These are phyloP conservation scores for Palythoa caribaeorum DNA, from an alignment of 92 coral and sea anemone species.

Conservation along the genomic window DNA sequence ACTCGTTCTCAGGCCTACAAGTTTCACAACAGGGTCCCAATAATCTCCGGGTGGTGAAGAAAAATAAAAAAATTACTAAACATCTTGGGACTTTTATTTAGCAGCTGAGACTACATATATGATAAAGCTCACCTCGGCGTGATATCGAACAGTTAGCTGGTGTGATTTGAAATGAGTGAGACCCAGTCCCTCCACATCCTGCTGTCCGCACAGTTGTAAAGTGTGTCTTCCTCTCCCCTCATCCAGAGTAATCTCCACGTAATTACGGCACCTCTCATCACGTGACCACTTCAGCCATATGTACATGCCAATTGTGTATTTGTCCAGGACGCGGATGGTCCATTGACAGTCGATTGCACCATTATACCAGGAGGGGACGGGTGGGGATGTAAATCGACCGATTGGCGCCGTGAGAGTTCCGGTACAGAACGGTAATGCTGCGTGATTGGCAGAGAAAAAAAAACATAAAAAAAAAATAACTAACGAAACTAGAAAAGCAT, in stretches of 20 bases:
- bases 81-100: too few relatives aligned
- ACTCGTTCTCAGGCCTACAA: too few relatives aligned
- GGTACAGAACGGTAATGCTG: slow-evolving; percentile 82
- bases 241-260: slow-evolving; percentile 56
- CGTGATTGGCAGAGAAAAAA: background rate
- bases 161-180: slow-evolving; percentile 68
- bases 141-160: slow-evolving; percentile 69
- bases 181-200: slow-evolving; percentile 71
- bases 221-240: slow-evolving; percentile 62
- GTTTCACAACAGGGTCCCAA: too few relatives aligned
- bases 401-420: slow-evolving; percentile 62
- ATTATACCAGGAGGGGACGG: slow-evolving; percentile 75
- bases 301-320: slow-evolving; percentile 73
- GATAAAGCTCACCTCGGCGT: slow-evolving; percentile 64
- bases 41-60: too few relatives aligned
- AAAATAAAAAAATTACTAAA: too few relatives aligned
- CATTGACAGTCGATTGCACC: slow-evolving; percentile 83
- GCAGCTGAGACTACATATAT: too few relatives aligned
- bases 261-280: slow-evolving; percentile 73
- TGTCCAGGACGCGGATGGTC: slow-evolving; percentile 77
- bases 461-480: background rate
- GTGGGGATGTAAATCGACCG: slow-evolving; percentile 80
- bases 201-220: slow-evolving; percentile 74
- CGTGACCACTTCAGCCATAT: slow-evolving; percentile 77
- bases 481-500: too few relatives aligned